These are phyloP conservation scores for Emydura subglobosa DNA, from an alignment of 2,113 vertebrate genomes.

Conservation along the genomic window DNA sequence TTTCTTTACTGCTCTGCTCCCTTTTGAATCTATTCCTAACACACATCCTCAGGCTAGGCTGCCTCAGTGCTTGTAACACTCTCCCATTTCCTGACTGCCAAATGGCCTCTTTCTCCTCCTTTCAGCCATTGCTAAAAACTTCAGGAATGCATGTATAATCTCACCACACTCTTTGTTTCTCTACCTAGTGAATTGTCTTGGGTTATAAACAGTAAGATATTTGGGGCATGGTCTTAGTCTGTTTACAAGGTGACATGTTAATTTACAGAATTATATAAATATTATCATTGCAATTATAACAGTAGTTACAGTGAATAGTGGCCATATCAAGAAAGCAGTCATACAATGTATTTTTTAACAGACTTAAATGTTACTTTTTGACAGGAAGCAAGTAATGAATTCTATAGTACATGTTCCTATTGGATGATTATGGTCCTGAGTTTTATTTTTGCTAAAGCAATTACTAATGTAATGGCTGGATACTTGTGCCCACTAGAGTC, in stretches of 20 bases:
- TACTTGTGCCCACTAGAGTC: slow-evolving; percentile 78
- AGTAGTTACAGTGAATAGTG: slow-evolving; percentile 74
- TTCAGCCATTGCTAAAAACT: slow-evolving; percentile 25
- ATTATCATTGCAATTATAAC: slow-evolving; percentile 62
- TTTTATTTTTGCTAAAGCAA: slow-evolving; percentile 81
- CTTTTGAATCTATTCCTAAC: slow-evolving; percentile 71
- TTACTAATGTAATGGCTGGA: slow-evolving; percentile 78
- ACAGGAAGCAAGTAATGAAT: slow-evolving; percentile 75
- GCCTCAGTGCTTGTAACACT: slow-evolving; percentile 44
- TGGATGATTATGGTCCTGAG: slow-evolving; percentile 63
- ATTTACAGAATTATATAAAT: slow-evolving; percentile 66
- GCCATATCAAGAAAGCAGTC: slow-evolving; percentile 73
- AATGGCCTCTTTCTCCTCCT: slow-evolving; percentile 56
- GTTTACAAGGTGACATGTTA: neutral
- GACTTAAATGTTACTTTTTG: slow-evolving; percentile 77
- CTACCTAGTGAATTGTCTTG: neutral
- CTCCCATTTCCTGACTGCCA: slow-evolving; percentile 62
- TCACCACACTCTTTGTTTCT: neutral
- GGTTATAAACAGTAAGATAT: slow-evolving; percentile 33
- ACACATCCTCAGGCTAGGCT: slow-evolving; percentile 63
- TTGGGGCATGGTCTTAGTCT: slow-evolving; percentile 26
- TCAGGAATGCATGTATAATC: slow-evolving; percentile 7
- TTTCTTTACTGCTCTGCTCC: slow-evolving; percentile 64
- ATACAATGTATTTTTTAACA: slow-evolving; percentile 74
- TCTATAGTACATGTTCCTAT: slow-evolving; percentile 66